Base-by-base conservation (phyloP, 2,113 vertebrate species). In the Syngnathus typhle region DNA sequence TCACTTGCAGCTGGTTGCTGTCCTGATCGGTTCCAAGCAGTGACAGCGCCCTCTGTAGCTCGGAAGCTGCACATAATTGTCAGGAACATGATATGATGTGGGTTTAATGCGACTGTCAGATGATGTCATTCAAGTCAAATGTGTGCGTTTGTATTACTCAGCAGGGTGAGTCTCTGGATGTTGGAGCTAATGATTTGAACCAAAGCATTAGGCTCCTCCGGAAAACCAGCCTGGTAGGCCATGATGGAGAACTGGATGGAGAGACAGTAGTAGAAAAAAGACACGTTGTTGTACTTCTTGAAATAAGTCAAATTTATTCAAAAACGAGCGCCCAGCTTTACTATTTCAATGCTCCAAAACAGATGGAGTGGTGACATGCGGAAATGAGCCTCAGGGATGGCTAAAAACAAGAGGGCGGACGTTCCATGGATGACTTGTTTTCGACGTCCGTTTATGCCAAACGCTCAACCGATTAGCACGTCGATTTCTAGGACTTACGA, bases 1-100 rank as follows among this genome's bases (percentile, higher is more conserved):
- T 91, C 61, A 96, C 93, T 68, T 90, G 85, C 41, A 98, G 83
- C 60, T 96, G 93, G 62, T 87, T 79, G 5, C 89, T 92, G 80
- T 98, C 95, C 76, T 94, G 93, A 55, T 92, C 92, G 2, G 94
- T 94, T 79, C 95, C 96, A 67, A 96, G 91, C 66, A 93, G 92
- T 84, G 91, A 90, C 21, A 99, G 89, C 51, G 91, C 84, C 75
- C 93, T 93, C 81, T 99, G 96, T 84, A 99, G 92, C 81, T 98
- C 95, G 1, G 90, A 92, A 75, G 94, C 97, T 99, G 87, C 78
- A 65, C 72, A 71, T 49, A n/a, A 19, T 49, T 49, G 2, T n/a
- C 16, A 8, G 18, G 6, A n/a, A 63, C n/a, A n/a, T 5, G 15
- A 44, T 63, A 7, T 63, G 2, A 23, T 23, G 61, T 88, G 4